Conservation (phyloP, 2,113 vertebrate species). For the Rhabdomys dilectus region DNA sequence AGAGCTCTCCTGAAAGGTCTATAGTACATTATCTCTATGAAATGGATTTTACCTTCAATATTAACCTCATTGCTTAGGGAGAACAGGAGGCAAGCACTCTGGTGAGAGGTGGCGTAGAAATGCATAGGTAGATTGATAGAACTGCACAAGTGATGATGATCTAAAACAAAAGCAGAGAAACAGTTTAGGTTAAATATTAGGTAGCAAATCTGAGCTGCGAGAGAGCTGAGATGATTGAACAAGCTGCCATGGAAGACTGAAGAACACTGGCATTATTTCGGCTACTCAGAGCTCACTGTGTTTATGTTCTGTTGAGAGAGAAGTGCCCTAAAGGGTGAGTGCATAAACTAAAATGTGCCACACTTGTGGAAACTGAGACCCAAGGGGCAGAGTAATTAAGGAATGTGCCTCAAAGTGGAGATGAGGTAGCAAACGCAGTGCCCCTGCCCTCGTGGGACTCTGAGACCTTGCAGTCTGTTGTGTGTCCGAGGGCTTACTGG, state of each 20-base stretch:
- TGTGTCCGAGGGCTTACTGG: too few species aligned
- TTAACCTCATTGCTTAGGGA: conserved; percentile 83
- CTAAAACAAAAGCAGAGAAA: conserved; percentile 77
- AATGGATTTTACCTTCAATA: conserved; percentile 83
- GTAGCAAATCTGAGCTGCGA: not conserved
- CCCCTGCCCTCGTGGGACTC: not conserved
- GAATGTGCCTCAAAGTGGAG: rapidly evolving
- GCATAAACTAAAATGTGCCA: not conserved
- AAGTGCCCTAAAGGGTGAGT: not conserved
- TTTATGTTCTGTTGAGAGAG: not conserved
- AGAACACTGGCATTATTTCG: conserved; percentile 35
- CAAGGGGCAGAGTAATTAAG: not conserved
- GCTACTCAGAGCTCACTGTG: not conserved
- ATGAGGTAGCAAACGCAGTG: not conserved
- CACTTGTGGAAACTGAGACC: not conserved
- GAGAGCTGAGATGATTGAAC: conserved; percentile 49
- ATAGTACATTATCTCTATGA: conserved; percentile 79
- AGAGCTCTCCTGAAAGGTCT: conserved; percentile 82
- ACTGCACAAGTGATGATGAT: conserved; percentile 57
- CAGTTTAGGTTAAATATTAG: conserved; percentile 78
- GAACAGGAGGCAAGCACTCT: conserved; percentile 78
- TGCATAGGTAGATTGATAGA: conserved; percentile 78
- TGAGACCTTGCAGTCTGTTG: not conserved
- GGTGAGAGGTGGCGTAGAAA: conserved; percentile 72
- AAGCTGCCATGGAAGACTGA: conserved; percentile 9